These are phyloP conservation scores for Naso thynnoides DNA, from an alignment of 2,797 vertebrate species.

Conservation along the genomic window DNA sequence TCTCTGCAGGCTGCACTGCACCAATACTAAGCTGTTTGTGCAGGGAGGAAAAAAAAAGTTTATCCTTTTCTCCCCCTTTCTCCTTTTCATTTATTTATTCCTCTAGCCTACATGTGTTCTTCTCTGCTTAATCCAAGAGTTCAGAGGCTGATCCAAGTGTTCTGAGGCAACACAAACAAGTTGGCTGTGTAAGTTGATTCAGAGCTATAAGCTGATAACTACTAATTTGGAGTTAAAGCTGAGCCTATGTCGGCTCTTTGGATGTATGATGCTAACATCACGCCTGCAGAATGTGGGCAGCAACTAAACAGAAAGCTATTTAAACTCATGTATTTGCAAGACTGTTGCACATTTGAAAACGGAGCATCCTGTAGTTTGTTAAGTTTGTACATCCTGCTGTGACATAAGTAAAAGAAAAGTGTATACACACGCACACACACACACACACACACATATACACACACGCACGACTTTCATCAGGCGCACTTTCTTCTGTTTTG, in stretches of 20 bases:
- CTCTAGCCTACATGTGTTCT: slow-evolving; percentile 63
- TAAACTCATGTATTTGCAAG: slow-evolving; percentile 71
- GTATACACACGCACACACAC: slow-evolving; percentile 13
- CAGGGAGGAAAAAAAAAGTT: slow-evolving; percentile 68
- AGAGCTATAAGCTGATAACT: slow-evolving; percentile 16
- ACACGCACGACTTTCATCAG: slow-evolving; percentile 76
- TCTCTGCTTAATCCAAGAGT: slow-evolving; percentile 67
- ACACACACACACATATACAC: slow-evolving; percentile 28
- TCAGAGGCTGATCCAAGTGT: slow-evolving; percentile 58
- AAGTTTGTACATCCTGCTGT: slow-evolving; percentile 72
- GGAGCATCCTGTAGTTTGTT: slow-evolving; percentile 68
- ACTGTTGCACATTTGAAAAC: slow-evolving; percentile 59
- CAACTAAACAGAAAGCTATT: slow-evolving; percentile 72
- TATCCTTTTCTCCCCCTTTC: slow-evolving; percentile 56
- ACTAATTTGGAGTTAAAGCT: slow-evolving; percentile 38
- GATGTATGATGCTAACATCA: slow-evolving; percentile 40
- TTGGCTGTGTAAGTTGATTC: slow-evolving; percentile 32
- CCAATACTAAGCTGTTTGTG: slow-evolving; percentile 85
- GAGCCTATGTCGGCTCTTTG: slow-evolving; percentile 12
- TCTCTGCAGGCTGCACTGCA: slow-evolving; percentile 85
- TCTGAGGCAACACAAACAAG: slow-evolving; percentile 60
- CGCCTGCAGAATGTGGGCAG: slow-evolving; percentile 27
- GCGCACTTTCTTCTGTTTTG: slow-evolving; percentile 83
- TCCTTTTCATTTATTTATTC: slow-evolving; percentile 79
- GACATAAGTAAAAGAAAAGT: slow-evolving; percentile 69